Conservation (phyloP, 2,113 vertebrate genomes). For the Cyanocitta stelleri region DNA sequence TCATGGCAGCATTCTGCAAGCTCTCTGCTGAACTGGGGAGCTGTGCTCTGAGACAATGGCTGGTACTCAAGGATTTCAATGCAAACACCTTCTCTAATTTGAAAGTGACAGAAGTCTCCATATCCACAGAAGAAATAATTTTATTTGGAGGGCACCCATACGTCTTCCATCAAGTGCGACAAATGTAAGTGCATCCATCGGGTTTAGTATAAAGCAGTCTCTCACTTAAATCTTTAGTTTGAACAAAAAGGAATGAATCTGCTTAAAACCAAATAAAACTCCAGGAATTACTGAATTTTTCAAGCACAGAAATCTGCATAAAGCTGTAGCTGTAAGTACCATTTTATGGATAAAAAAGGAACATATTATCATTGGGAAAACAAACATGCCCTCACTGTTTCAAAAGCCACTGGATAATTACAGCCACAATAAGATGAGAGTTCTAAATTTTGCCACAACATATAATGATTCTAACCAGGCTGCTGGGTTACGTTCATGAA, state of each 20-base stretch:
- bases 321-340: background rate
- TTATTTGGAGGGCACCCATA: background rate
- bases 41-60: background rate
- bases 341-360: background rate
- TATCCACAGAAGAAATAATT: background rate
- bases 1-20: background rate
- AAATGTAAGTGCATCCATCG: background rate
- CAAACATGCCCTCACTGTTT: background rate
- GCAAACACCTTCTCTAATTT: background rate
- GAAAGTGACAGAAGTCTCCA: background rate
- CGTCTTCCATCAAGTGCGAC: background rate
- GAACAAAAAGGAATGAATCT: background rate
- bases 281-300: background rate
- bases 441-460: background rate
- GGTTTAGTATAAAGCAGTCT: background rate
- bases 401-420: slow-evolving; percentile 3
- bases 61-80: background rate
- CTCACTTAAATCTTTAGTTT: background rate
- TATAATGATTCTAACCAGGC: background rate
- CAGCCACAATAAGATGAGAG: background rate
- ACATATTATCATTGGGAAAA: background rate
- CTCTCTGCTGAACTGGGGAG: background rate
- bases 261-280: background rate
- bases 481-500: background rate
- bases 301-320: background rate